A percentile compares a stretch with the other conserved stretches of the same genome.
Conservation (phyloP, 2,113 vertebrate species). For the Nannobrachium achirus region DNA sequence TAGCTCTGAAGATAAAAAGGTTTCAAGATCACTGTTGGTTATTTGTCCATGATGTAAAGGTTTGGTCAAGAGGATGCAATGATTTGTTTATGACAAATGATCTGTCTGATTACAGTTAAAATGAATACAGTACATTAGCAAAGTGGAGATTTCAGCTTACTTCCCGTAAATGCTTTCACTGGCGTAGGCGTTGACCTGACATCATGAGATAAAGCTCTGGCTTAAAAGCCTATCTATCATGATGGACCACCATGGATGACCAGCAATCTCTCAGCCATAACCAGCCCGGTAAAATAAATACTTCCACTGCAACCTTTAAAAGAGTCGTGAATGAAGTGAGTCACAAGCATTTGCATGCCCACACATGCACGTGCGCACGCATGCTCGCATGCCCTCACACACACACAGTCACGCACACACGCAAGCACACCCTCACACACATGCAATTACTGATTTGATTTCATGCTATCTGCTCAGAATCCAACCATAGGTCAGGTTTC, state of each 20-base stretch:
- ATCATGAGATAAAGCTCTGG: slow-evolving; percentile 1
- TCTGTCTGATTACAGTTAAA: neutral
- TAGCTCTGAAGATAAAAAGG: neutral
- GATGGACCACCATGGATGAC: neutral
- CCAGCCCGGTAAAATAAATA: slow-evolving; percentile 22
- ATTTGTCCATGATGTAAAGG: neutral
- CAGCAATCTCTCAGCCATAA: neutral
- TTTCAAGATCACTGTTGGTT: neutral
- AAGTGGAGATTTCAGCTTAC: slow-evolving; percentile 34
- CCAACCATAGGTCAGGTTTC: no score
- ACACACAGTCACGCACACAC: neutral
- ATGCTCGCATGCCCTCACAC: slow-evolving; percentile 8
- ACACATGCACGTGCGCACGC: neutral
- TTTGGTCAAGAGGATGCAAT: neutral
- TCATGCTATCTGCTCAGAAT: no score
- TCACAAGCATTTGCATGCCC: slow-evolving; percentile 8
- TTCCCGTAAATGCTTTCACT: slow-evolving; percentile 15
- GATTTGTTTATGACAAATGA: neutral
- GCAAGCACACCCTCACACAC: neutral
- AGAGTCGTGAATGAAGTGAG: slow-evolving; percentile 11
- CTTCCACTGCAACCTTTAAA: neutral
- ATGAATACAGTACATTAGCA: neutral
- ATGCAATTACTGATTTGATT: no score
- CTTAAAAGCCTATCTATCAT: neutral
- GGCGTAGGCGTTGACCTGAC: slow-evolving; percentile 34